These are phyloP conservation scores for Sigmodon hispidus DNA, from an alignment of 2,113 vertebrate genomes.

Conservation along the genomic window DNA sequence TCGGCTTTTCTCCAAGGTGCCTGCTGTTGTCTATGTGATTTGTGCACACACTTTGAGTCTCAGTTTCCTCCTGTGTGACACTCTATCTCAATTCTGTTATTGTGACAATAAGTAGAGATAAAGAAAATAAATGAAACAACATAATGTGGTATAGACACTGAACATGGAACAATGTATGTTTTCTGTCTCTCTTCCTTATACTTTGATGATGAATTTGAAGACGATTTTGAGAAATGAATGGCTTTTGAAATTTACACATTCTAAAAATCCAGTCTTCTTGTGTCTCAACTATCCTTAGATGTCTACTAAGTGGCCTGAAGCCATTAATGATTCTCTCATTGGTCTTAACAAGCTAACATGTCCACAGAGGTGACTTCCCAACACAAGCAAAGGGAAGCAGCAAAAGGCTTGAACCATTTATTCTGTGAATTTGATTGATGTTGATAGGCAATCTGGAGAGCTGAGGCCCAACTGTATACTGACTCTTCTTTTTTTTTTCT, in stretches of 20 bases:
- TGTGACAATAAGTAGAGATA: neutral
- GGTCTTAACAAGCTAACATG: conserved; percentile 74
- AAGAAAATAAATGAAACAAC: neutral
- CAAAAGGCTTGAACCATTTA: conserved; percentile 57
- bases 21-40: neutral
- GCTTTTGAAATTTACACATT: conserved; percentile 1
- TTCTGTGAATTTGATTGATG: conserved; percentile 78
- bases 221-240: neutral
- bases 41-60: neutral
- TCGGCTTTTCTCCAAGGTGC: neutral
- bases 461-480: conserved; percentile 55
- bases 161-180: neutral
- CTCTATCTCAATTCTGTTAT: neutral
- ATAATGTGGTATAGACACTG: neutral
- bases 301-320: conserved; percentile 53
- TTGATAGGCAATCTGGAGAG: conserved; percentile 72
- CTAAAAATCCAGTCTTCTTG: conserved; percentile 5
- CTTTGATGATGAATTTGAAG: conserved; percentile 46
- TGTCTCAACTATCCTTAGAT: conserved; percentile 27
- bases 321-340: conserved; percentile 66
- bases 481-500: neutral
- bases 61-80: neutral
- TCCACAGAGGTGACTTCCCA: conserved; percentile 49
- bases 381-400: conserved; percentile 59
- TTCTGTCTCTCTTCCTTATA: neutral